Conservation (phyloP, 2,113 vertebrate genomes). For the Corydoras maculifer region DNA sequence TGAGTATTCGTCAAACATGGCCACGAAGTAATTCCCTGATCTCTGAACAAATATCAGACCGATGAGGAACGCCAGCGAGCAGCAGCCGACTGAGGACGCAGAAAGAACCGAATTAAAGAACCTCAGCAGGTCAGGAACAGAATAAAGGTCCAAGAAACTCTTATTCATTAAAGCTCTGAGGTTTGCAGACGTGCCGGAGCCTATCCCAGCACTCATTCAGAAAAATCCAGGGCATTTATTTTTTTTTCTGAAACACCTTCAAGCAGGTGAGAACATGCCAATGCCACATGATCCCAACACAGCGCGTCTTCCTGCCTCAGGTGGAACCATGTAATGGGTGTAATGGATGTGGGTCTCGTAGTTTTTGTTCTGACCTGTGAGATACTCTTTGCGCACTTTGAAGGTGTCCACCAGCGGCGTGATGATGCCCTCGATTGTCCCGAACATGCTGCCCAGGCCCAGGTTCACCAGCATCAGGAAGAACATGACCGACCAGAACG, state of each 20-base stretch:
- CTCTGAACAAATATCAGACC: slow-evolving; percentile 92
- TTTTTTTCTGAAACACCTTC: too few relatives aligned
- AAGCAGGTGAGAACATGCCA: too few relatives aligned
- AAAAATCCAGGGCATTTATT: too few relatives aligned
- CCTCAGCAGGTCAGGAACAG: slow-evolving; percentile 33
- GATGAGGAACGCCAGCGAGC: slow-evolving; percentile 81
- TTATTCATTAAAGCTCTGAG: too few relatives aligned
- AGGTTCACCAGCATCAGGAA: slow-evolving; percentile 96
- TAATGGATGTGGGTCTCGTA: not conserved
- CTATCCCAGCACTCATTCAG: too few relatives aligned
- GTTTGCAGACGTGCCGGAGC: too few relatives aligned
- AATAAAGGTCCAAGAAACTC: not conserved
- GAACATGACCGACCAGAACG: slow-evolving; percentile 99
- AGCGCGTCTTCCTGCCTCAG: too few relatives aligned
- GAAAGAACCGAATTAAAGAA: too few relatives aligned
- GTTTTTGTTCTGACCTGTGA: slow-evolving; percentile 65
- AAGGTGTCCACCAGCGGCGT: slow-evolving; percentile 90
- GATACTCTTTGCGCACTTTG: slow-evolving; percentile 90
- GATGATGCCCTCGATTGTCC: slow-evolving; percentile 93
- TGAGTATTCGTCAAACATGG: slow-evolving; percentile 98
- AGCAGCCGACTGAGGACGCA: slow-evolving; percentile 75
- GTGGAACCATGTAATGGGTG: not conserved
- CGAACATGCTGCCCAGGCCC: slow-evolving; percentile 97
- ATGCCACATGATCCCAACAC: too few relatives aligned
- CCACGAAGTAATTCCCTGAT: slow-evolving; percentile 95